phyloP scores from a whole-genome alignment of 2,888 invertebrate species.

The Acanthococcus lagerstroemiae region DNA sequence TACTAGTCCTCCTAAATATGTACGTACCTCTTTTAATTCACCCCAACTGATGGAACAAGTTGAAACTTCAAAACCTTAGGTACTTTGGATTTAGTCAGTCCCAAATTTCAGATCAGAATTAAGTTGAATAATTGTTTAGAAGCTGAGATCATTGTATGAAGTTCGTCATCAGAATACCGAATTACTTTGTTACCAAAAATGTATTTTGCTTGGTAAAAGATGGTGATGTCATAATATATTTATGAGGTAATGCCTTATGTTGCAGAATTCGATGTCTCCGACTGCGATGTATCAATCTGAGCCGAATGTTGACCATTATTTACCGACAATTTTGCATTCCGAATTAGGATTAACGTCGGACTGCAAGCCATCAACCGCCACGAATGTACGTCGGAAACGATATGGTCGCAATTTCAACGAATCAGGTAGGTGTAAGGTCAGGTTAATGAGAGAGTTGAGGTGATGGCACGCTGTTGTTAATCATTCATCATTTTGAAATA shows the following conservation, averaged over 20 bases:
- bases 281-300: not conserved
- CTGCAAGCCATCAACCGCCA: conserved; percentile 6
- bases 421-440: not conserved
- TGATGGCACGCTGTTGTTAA: not conserved
- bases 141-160: too few relatives aligned
- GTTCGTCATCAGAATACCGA: too few relatives aligned
- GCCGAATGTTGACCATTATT: conserved; percentile 1
- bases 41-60: too few relatives aligned
- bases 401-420: conserved; percentile 11
- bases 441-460: too few relatives aligned
- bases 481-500: not conserved
- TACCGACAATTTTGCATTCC: not conserved
- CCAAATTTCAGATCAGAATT: too few relatives aligned
- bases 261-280: not conserved
- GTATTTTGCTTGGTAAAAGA: too few relatives aligned
- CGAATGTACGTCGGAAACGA: conserved; percentile 11
- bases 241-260: not conserved
- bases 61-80: too few relatives aligned
- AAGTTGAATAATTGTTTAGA: too few relatives aligned
- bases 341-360: conserved; percentile 2
- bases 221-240: not conserved
- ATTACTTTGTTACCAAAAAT: too few relatives aligned
- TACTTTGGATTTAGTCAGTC: too few relatives aligned
- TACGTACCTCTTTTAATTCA: too few relatives aligned
- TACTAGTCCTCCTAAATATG: too few relatives aligned